These are phyloP conservation scores for Mustelus asterias DNA, from an alignment of 2,113 vertebrate species.

Conservation along the genomic window DNA sequence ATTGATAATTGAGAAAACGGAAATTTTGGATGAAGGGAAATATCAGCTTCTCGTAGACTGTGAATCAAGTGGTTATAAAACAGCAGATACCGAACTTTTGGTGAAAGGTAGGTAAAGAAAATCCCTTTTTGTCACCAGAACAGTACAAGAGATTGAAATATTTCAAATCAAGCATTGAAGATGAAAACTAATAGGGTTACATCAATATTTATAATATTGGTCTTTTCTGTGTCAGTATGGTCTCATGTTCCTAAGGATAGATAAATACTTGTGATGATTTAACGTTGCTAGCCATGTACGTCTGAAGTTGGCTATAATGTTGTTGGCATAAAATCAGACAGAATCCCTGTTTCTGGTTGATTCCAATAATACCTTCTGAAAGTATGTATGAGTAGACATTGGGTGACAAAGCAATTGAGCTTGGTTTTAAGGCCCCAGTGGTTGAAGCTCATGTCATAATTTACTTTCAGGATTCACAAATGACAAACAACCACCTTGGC, in stretches of 20 bases:
- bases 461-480: neutral
- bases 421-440: neutral
- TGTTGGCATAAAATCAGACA: neutral
- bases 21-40: neutral
- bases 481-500: neutral
- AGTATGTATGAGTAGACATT: neutral
- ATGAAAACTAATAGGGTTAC: neutral
- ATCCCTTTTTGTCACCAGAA: neutral
- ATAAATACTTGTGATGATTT: neutral
- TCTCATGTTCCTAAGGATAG: neutral
- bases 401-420: neutral
- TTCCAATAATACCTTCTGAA: neutral
- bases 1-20: neutral
- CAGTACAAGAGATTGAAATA: neutral
- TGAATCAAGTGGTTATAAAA: neutral
- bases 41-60: neutral
- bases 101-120: neutral
- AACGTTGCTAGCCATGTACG: neutral
- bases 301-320: neutral
- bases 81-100: neutral
- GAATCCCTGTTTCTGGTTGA: neutral
- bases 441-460: too few relatives aligned
- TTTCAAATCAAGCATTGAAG: neutral
- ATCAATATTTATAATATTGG: neutral
- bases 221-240: neutral